phyloP scores from a whole-genome alignment of 64 coral and sea anemone species.

The Hydrozoanthus tunicans region DNA sequence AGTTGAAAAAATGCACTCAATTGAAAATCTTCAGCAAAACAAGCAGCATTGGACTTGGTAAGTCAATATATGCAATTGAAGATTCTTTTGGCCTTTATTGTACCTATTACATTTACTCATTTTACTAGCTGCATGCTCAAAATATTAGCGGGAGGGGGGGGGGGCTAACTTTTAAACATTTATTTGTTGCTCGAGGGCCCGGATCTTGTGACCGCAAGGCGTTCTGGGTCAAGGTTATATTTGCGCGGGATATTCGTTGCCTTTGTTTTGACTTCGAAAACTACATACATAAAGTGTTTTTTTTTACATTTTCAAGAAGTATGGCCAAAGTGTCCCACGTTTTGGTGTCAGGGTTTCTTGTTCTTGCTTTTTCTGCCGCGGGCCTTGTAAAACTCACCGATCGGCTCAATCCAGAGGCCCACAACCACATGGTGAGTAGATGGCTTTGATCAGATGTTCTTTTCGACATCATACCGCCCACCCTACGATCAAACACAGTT shows the following conservation, averaged over 20 bases:
- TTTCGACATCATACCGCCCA: background rate
- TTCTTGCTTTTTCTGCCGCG: conserved; percentile 59
- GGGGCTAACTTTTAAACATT: no score
- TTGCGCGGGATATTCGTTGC: background rate
- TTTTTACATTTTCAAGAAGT: background rate
- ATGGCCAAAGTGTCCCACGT: conserved; percentile 43
- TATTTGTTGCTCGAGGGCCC: no score
- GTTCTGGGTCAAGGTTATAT: conserved; percentile 19
- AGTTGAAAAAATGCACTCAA: no score
- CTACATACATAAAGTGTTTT: no score
- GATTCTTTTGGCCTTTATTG: no score
- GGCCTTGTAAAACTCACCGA: conserved; percentile 78
- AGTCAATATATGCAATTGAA: no score
- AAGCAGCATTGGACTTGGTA: no score
- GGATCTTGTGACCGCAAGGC: background rate
- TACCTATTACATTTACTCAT: no score
- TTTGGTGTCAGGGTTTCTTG: conserved; percentile 52
- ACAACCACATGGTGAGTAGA: conserved; percentile 68
- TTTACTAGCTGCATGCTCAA: no score
- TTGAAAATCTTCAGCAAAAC: no score
- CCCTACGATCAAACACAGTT: no score
- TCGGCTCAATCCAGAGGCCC: conserved; percentile 56
- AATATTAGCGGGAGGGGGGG: no score
- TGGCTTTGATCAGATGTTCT: background rate
- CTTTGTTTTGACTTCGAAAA: background rate